Conservation (phyloP, 2,113 vertebrate species). For the Rallus limicola region DNA sequence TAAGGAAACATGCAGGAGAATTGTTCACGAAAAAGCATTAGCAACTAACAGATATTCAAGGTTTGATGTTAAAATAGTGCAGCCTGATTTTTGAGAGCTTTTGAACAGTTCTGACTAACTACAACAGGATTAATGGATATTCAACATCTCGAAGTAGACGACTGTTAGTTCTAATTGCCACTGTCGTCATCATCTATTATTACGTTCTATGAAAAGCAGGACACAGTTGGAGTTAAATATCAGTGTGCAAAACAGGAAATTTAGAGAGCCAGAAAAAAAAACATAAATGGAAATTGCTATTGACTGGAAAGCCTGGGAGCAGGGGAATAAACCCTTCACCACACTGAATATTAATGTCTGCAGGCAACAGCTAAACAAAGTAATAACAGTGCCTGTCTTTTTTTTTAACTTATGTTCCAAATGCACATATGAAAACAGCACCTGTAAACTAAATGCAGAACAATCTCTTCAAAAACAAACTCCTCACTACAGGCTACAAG, state of each 20-base stretch:
- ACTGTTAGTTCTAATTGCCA: background rate
- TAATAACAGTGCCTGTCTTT: background rate
- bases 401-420: background rate
- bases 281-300: background rate
- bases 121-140: background rate
- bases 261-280: background rate
- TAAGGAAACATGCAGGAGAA: background rate
- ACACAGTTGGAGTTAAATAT: slow-evolving; percentile 21
- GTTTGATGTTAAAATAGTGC: background rate
- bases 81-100: background rate
- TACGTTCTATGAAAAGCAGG: background rate
- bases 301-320: background rate
- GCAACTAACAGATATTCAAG: background rate
- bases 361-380: background rate
- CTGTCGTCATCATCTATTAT: background rate
- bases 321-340: background rate
- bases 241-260: background rate
- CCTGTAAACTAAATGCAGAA: background rate
- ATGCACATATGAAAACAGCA: background rate
- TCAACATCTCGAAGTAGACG: background rate
- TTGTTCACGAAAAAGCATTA: background rate
- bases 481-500: background rate
- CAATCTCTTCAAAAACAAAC: background rate
- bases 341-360: background rate
- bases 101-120: background rate